phyloP scores from a whole-genome alignment of 2,113 vertebrate genomes.

The Dromas ardeola region DNA sequence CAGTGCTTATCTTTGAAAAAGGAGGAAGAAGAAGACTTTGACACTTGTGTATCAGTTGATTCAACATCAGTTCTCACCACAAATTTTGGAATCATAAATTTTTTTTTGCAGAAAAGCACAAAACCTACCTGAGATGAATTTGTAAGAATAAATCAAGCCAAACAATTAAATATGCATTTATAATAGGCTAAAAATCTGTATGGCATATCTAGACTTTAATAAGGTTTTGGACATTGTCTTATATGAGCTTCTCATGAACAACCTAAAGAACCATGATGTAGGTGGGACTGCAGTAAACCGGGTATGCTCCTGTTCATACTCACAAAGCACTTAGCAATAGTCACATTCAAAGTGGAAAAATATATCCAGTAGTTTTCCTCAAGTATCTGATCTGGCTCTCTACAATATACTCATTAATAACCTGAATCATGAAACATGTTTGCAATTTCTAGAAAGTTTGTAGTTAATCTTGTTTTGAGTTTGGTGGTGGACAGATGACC shows the following conservation, averaged over 20 bases:
- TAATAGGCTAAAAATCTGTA: neutral
- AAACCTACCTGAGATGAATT: neutral
- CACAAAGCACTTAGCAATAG: neutral
- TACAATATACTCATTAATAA: neutral
- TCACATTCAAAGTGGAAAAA: neutral
- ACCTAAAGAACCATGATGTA: neutral
- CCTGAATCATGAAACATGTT: neutral
- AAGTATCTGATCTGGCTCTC: neutral
- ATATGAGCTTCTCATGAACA: neutral
- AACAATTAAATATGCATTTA: neutral
- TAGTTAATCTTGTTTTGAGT: neutral
- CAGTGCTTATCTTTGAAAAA: neutral
- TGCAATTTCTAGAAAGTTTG: neutral
- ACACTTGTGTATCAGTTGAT: neutral
- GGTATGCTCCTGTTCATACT: neutral
- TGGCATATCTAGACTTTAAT: neutral
- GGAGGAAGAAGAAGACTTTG: accelerated
- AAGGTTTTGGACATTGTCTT: neutral
- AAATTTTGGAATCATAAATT: neutral
- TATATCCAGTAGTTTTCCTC: neutral
- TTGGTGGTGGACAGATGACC: neutral
- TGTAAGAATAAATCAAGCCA: neutral
- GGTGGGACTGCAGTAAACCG: neutral
- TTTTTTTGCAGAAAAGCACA: neutral
- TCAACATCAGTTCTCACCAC: neutral